Conservation (phyloP, 2,797 vertebrate species). For the Anguilla marmorata region DNA sequence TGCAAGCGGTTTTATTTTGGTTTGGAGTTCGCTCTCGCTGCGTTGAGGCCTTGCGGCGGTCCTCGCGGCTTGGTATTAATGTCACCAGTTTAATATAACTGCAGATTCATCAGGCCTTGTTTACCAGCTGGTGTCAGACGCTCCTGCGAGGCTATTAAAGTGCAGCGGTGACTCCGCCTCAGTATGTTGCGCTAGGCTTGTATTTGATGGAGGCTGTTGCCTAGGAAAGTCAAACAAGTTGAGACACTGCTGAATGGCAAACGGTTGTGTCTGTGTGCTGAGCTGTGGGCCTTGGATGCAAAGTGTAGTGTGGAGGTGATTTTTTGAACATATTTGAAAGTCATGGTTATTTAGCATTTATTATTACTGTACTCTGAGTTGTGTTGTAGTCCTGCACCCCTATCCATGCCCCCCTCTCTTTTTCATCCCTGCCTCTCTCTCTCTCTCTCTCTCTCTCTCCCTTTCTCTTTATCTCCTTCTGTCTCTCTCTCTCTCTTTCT, state of each 20-base stretch:
- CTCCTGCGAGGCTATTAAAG: slow-evolving; percentile 59
- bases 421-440: background rate
- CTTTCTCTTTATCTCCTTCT: background rate
- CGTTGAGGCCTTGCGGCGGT: slow-evolving; percentile 55
- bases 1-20: slow-evolving; percentile 79
- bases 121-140: slow-evolving; percentile 57
- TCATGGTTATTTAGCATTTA: background rate
- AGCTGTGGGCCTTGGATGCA: background rate
- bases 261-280: background rate
- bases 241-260: background rate
- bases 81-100: slow-evolving; percentile 72
- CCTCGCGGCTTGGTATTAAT: slow-evolving; percentile 63
- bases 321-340: background rate
- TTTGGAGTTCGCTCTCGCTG: slow-evolving; percentile 70
- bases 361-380: background rate
- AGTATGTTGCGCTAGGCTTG: slow-evolving; percentile 67
- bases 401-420: slow-evolving; percentile 31
- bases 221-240: slow-evolving; percentile 60
- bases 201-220: slow-evolving; percentile 51
- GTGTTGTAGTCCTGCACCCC: slow-evolving; percentile 38
- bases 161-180: slow-evolving; percentile 61
- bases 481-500: background rate
- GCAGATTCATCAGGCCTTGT: slow-evolving; percentile 58
- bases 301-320: no score
- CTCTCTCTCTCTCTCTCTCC: slow-evolving; percentile 14